Conservation (phyloP, 2,113 vertebrate genomes). For the Ibidorhyncha struthersii region DNA sequence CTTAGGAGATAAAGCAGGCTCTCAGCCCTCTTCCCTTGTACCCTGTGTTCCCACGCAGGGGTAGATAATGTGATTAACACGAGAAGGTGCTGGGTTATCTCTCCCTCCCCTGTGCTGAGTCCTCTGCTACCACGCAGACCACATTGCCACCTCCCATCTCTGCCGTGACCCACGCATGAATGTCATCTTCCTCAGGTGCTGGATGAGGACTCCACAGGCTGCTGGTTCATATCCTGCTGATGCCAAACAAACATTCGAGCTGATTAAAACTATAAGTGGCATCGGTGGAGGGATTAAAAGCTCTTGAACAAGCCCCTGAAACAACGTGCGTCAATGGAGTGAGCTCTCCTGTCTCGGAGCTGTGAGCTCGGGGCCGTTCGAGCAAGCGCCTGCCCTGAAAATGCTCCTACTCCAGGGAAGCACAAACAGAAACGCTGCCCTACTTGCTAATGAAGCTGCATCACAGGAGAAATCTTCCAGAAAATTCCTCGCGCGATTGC, state of each 20-base stretch:
- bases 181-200: not conserved
- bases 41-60: not conserved
- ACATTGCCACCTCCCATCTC: not conserved
- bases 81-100: not conserved
- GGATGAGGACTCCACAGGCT: not conserved
- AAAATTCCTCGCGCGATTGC: not conserved
- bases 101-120: not conserved
- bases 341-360: conserved; percentile 3
- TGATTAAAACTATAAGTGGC: conserved; percentile 45
- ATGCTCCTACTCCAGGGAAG: not conserved
- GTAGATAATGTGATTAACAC: not conserved
- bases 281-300: conserved; percentile 49
- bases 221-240: conserved; percentile 3
- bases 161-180: fast-evolving
- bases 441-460: not conserved
- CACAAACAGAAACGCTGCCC: not conserved
- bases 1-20: not conserved
- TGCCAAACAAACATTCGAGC: not conserved
- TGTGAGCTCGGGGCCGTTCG: not conserved
- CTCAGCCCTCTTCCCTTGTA: not conserved
- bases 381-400: not conserved
- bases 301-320: not conserved
- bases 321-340: not conserved
- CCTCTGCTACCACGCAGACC: not conserved
- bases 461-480: not conserved